Base-by-base conservation (phyloP, 2,888 invertebrate species). In the Drepanosiphum platanoidis region DNA sequence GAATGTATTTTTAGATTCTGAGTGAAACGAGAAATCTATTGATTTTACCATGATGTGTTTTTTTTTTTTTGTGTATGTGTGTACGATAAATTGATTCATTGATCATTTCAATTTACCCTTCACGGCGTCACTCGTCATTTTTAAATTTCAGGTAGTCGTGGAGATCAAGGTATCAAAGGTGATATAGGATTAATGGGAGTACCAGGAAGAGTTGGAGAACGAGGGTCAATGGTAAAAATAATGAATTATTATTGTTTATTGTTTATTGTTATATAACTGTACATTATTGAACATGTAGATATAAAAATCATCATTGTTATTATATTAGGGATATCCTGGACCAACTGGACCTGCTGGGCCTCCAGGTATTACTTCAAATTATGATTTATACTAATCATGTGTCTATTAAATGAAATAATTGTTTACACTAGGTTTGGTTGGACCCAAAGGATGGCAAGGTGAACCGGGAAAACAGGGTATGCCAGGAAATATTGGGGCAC, bases 381-480 rank as follows among this genome's bases (percentile, higher is more conserved):
- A n/a, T 4, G 18, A 1, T 5, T 1, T 8, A 32, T 66, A 34
- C 4, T 30, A 39, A n/a, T 30, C 13, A 18, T 32, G n/a, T 3
- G n/a, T 58, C 9, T 58, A 13, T 8, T 27, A 74, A 74, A 27
- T 27, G n/a, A n/a, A n/a, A 66, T 64, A 39, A 66, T 42, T 74
- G 58, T 74, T 79, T 52, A 58, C 22, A 22, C n/a, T 78, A 70
- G 93, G 93, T 34, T 89, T 93, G 87, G 90, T 92, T 11, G 95
- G 96, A 46, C 91, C 92, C 1, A 95, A 95, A 89, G 95, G 95
- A 32, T 92, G 92, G 13, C 91, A 95, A 87, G 95, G 95, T 32
- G 95, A 95, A 89, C 90, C 93, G 68, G 96, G 96, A 11, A 84
- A 74, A 84, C 84, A 79, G 32, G 88, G 88, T 8, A 91, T 94